A percentile compares a stretch with the other conserved stretches of the same genome.
These are phyloP conservation scores for Philereme vetulata DNA, from an alignment of 2,888 invertebrate genomes.

Conservation along the genomic window DNA sequence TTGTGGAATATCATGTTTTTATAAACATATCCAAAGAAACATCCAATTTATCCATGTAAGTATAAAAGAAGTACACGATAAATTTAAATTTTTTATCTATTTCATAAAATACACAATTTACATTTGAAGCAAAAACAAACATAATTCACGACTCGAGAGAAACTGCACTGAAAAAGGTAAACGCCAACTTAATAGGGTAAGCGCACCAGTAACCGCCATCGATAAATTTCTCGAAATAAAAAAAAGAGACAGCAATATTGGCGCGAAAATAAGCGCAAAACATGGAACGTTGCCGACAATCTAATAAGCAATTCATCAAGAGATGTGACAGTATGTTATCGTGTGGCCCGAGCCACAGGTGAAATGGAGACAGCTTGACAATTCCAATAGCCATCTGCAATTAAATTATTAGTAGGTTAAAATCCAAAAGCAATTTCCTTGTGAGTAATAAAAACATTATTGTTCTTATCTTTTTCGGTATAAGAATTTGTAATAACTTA, in stretches of 20 bases:
- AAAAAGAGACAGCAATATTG: constrained; percentile 54
- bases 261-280: constrained; percentile 63
- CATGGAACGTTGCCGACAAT: constrained; percentile 62
- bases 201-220: constrained; percentile 46
- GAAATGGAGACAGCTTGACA: constrained; percentile 9
- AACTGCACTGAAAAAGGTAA: constrained; percentile 14
- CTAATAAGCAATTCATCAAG: constrained; percentile 80
- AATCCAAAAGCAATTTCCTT: no score
- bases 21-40: no score
- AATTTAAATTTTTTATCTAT: no score
- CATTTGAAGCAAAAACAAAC: no score
- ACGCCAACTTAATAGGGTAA: constrained; percentile 54
- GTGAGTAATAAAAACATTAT: no score
- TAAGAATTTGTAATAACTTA: no score
- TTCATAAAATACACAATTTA: no score
- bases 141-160: constrained; percentile 6
- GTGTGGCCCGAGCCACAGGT: constrained; percentile 32
- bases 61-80: no score
- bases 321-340: constrained; percentile 76
- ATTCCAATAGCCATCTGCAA: not conserved
- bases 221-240: constrained; percentile 47
- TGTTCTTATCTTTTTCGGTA: no score
- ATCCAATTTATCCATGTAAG: no score
- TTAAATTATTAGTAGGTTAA: no score
- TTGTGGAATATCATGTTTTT: no score